Evolutionary conservation across 2,888 invertebrate species (phyloP).

Genomic region (Andrena praecox): DNA sequence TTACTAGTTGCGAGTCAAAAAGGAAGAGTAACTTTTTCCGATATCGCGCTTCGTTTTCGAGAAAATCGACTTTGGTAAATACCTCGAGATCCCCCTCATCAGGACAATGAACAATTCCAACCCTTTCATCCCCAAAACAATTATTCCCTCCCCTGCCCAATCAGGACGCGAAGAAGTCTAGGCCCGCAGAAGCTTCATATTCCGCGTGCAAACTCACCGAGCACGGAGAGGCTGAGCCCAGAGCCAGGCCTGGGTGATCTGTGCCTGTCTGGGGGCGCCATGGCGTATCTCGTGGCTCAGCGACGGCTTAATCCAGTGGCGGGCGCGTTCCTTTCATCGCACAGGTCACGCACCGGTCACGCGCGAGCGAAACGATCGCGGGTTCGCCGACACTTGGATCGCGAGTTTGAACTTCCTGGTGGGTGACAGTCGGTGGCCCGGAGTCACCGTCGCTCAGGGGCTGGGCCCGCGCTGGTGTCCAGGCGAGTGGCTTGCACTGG

Average conservation of each 20-base stretch:
- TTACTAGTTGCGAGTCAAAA: too few relatives aligned
- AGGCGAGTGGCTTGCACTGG: neutral
- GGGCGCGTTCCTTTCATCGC: slow-evolving; percentile 50
- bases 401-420: neutral
- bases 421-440: neutral
- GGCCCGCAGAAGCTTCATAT: too few relatives aligned
- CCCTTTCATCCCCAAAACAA: too few relatives aligned
- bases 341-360: slow-evolving; percentile 44
- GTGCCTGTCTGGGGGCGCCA: slow-evolving; percentile 83
- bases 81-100: too few relatives aligned
- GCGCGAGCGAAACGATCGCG: slow-evolving; percentile 3
- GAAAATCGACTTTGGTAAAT: too few relatives aligned
- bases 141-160: too few relatives aligned
- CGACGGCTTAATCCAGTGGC: slow-evolving; percentile 54
- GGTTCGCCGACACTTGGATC: slow-evolving; percentile 13
- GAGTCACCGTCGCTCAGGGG: neutral
- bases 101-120: too few relatives aligned
- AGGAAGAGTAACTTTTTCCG: too few relatives aligned
- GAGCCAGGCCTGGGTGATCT: slow-evolving; percentile 83
- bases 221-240: slow-evolving; percentile 85
- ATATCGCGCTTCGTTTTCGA: too few relatives aligned
- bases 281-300: slow-evolving; percentile 52
- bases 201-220: slow-evolving; percentile 82
- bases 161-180: too few relatives aligned
- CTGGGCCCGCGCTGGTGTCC: neutral